A percentile compares a stretch with the other conserved stretches of the same genome.
Conservation (phyloP, 2,888 invertebrate genomes). For the Antheraea assamensis region DNA sequence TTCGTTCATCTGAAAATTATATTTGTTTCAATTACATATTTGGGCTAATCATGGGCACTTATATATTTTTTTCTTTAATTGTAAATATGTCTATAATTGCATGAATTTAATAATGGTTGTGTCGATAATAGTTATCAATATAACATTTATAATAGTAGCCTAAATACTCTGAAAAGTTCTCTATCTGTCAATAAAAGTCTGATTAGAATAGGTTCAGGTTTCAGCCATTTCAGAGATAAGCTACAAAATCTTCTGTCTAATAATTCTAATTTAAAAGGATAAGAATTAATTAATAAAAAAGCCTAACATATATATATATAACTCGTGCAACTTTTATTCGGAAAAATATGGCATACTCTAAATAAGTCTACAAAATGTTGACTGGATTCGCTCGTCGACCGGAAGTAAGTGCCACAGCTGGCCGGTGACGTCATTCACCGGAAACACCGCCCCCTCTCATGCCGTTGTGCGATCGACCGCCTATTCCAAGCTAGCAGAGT, state of each 20-base stretch:
- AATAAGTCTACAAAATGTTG: slow-evolving; percentile 33
- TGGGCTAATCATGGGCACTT: background rate
- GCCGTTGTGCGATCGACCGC: slow-evolving; percentile 23
- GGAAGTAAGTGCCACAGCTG: slow-evolving; percentile 64
- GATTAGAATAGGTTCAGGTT: no score
- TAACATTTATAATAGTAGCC: no score
- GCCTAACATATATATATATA: background rate
- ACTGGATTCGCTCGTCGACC: slow-evolving; percentile 36
- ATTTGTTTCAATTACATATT: background rate
- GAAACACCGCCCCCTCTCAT: slow-evolving; percentile 51
- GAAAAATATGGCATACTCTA: slow-evolving; percentile 10
- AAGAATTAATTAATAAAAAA: background rate
- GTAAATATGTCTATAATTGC: no score
- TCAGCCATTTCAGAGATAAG: no score
- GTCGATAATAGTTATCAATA: no score
- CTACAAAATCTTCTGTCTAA: no score
- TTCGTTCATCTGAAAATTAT: background rate
- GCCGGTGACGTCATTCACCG: slow-evolving; percentile 52
- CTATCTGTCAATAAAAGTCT: no score
- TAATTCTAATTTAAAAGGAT: background rate
- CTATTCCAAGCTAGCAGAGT: background rate
- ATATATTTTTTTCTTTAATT: no score
- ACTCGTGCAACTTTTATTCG: background rate
- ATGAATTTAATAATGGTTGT: no score
- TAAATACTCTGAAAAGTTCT: no score